Base-by-base conservation (phyloP, 1,140 invertebrate species). In the Hylaeus anthracinus region DNA sequence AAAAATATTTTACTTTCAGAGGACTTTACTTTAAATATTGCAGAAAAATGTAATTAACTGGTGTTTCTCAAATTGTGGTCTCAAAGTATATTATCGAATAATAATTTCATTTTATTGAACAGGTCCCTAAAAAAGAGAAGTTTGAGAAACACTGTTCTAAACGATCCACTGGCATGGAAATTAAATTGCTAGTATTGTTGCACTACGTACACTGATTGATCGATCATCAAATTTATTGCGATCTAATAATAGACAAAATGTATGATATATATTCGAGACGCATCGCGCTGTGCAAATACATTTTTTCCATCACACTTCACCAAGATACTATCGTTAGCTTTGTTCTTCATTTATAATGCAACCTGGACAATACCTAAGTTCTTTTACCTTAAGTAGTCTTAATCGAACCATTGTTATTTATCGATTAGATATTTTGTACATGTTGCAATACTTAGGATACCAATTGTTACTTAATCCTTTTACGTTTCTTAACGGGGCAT, bases 331-430 rank as follows among this genome's bases (percentile, higher is more conserved):
- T n/a, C 8, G 9, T 39, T 48, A 37, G 15, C 12, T 37, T 66
- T 39, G 70, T 65, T 79, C 37, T 1, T 1, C 6, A 43, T 37
- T 78, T 14, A 14, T 26, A 14, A 69, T n/a, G 61, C 45, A 61
- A 14, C 26, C 61, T 73, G 77, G 6, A 53, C 9, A 45, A 51
- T 45, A 64, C 9, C 53, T 72, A 65, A 65, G 51, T 8, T 41
- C 12, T 58, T 10, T 63, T 72, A 39, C 5, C 1, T 79, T 72
- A 79, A 64, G 60, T 48, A 64, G 41, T n/a, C n/a, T 78, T 55
- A 41, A 51, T 67, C 1, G 9, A 67, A 53, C 3, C 65, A 67
- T 67, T 26, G 65, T 67, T 67, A 67, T 45, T 67, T 51, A 67
- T 51, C 45, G 45, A 67, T 77, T 41, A 51, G 3, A 26, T 56